These are phyloP conservation scores for Chamaea fasciata DNA, from an alignment of 2,113 vertebrate species.

Conservation along the genomic window DNA sequence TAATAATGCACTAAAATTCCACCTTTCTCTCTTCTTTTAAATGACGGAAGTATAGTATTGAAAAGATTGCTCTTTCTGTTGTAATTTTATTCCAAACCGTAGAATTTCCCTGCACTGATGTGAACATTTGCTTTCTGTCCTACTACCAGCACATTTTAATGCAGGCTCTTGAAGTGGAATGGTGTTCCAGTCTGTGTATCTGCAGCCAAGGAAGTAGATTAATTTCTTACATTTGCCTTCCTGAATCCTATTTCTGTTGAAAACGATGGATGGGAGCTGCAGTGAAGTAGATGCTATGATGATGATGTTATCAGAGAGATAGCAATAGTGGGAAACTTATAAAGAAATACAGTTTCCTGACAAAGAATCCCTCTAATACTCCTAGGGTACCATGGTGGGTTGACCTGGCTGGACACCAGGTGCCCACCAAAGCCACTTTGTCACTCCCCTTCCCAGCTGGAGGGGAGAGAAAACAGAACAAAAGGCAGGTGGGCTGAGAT, in stretches of 20 bases:
- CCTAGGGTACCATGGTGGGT: neutral
- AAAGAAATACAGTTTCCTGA: neutral
- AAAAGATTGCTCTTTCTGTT: neutral
- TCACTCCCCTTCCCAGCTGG: neutral
- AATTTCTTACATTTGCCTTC: slow-evolving; percentile 36
- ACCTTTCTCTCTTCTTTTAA: neutral
- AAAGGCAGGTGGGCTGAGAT: neutral
- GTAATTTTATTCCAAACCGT: neutral
- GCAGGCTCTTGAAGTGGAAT: neutral
- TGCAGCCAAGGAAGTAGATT: slow-evolving; percentile 4
- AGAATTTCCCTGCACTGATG: neutral
- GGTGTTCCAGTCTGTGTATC: slow-evolving; percentile 19
- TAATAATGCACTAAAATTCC: neutral
- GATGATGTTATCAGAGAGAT: neutral
- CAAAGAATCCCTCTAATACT: neutral
- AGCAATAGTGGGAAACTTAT: neutral
- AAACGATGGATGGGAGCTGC: neutral
- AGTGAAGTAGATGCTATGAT: neutral
- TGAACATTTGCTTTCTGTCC: neutral
- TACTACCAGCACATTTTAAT: slow-evolving; percentile 13
- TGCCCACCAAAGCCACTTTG: neutral
- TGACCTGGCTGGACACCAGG: neutral
- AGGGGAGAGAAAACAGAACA: neutral
- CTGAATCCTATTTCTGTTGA: slow-evolving; percentile 12
- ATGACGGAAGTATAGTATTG: neutral